Evolutionary conservation across 1,140 invertebrate genomes (phyloP).

Genomic region (Vanessa tameamea): DNA sequence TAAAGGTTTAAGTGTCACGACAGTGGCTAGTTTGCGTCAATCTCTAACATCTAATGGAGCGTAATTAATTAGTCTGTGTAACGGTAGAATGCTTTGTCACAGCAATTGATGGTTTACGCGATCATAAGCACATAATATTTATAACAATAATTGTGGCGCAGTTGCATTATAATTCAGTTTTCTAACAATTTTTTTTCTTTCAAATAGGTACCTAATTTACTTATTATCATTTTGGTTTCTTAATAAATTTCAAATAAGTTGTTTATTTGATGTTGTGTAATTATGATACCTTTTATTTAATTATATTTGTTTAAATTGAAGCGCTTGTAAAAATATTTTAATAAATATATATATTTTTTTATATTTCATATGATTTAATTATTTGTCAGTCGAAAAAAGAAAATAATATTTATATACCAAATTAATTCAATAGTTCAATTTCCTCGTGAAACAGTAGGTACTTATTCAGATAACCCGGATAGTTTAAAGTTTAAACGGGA

Average conservation of each 20-base stretch:
- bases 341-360: no score
- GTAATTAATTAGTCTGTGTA: constrained; percentile 21
- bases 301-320: no score
- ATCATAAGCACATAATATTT: constrained; percentile 5
- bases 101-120: constrained; percentile 2
- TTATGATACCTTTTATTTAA: no score
- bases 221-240: no score
- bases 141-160: not conserved
- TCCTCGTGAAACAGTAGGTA: not conserved
- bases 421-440: constrained; percentile 27
- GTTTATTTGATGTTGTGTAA: no score
- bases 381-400: no score
- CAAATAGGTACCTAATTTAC: no score
- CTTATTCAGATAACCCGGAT: constrained; percentile 14
- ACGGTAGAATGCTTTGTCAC: constrained; percentile 21
- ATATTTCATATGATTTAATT: no score
- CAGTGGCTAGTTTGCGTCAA: constrained; percentile 21
- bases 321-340: no score
- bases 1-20: constrained; percentile 18
- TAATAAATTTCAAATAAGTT: no score
- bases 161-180: no score
- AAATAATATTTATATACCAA: constrained; percentile 20
- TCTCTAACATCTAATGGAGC: constrained; percentile 26
- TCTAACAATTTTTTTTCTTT: no score
- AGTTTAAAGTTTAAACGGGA: constrained; percentile 26